These are phyloP conservation scores for Gadopsis bispinosus DNA, from an alignment of 2,797 vertebrate species.

Conservation along the genomic window DNA sequence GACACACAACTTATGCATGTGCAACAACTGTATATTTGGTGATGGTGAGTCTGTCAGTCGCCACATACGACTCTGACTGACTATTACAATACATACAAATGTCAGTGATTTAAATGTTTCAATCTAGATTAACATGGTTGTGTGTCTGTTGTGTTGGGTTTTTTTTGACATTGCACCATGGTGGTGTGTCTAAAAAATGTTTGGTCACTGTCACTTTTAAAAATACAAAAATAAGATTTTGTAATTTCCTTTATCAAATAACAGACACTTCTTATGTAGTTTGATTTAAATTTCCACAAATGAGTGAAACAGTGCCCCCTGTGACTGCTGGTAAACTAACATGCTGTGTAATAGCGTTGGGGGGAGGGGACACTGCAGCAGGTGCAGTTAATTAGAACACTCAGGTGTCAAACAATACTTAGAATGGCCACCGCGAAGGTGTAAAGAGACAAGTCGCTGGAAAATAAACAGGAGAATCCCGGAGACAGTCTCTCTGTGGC, in stretches of 20 bases:
- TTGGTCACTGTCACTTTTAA: neutral
- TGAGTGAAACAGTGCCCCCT: constrained; percentile 14
- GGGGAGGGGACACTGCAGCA: neutral
- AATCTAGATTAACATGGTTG: neutral
- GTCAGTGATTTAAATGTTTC: neutral
- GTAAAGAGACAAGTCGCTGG: neutral
- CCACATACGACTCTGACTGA: too few species aligned
- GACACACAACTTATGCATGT: constrained; percentile 1
- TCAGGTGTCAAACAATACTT: neutral
- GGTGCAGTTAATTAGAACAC: neutral
- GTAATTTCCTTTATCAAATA: neutral
- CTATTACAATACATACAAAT: neutral
- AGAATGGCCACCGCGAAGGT: neutral
- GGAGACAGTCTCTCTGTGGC: neutral
- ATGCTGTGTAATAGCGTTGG: neutral
- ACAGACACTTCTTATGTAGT: neutral
- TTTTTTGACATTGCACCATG: neutral
- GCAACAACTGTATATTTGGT: neutral
- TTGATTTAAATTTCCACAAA: neutral
- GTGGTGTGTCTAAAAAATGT: neutral
- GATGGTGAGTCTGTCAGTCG: neutral
- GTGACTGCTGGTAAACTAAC: neutral
- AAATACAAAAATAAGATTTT: neutral
- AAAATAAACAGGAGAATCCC: neutral
- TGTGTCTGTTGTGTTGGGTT: neutral